These are phyloP conservation scores for Agelastica alni DNA, from an alignment of 2,888 invertebrate genomes.

Conservation along the genomic window DNA sequence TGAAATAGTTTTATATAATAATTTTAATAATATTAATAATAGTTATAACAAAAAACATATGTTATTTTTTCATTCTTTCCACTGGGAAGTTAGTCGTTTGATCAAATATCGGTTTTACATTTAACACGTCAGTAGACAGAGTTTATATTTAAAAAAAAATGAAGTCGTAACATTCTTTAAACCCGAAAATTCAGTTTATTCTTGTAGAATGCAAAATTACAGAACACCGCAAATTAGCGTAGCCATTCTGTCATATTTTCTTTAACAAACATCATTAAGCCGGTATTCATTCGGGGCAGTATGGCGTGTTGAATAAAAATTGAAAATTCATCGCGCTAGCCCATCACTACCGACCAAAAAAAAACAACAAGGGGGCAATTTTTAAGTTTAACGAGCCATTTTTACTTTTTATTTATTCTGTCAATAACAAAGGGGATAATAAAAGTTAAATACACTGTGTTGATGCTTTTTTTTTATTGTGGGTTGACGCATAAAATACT, in stretches of 20 bases:
- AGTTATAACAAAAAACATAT: too few relatives aligned
- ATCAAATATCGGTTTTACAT: too few relatives aligned
- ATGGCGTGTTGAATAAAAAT: slow-evolving; percentile 4
- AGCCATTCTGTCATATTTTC: background rate
- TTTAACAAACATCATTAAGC: slow-evolving; percentile 1
- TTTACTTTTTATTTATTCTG: background rate
- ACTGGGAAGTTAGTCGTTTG: too few relatives aligned
- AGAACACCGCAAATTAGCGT: background rate
- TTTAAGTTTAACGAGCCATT: background rate
- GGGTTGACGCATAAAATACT: too few relatives aligned
- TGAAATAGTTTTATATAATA: background rate
- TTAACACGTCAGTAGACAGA: too few relatives aligned
- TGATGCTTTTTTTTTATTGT: too few relatives aligned
- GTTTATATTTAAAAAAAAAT: too few relatives aligned
- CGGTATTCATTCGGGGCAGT: background rate
- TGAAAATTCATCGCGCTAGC: background rate
- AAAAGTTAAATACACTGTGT: background rate
- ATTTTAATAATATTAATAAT: too few relatives aligned
- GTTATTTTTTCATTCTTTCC: too few relatives aligned
- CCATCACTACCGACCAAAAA: background rate
- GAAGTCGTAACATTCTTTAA: too few relatives aligned
- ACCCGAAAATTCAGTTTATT: background rate
- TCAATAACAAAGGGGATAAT: background rate
- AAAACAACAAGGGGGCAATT: background rate
- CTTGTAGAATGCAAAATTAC: background rate